These are phyloP conservation scores for Saguinus midas DNA, from an alignment of 2,113 vertebrate genomes.

Conservation along the genomic window DNA sequence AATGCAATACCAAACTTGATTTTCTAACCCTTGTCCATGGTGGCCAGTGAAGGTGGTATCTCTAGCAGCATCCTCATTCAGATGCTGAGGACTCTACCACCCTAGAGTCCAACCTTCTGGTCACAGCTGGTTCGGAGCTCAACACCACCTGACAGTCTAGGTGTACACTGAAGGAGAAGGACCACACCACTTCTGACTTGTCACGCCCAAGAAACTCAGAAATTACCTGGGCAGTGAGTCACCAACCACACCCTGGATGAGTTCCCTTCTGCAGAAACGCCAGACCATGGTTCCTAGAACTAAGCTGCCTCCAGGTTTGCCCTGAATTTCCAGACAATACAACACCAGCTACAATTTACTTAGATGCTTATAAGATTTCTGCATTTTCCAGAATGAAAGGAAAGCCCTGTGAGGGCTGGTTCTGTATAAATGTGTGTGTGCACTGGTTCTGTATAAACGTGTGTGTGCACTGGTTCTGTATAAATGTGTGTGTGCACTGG, in stretches of 20 bases:
- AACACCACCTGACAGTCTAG: too few relatives aligned
- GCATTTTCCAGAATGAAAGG: not conserved
- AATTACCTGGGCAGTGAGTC: not conserved
- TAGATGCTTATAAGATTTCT: rapidly evolving
- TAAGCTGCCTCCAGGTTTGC: not conserved
- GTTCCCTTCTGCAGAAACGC: not conserved
- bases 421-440: too few relatives aligned
- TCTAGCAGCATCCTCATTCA: not conserved
- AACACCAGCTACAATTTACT: not conserved
- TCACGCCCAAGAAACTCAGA: not conserved
- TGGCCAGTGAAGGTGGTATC: not conserved
- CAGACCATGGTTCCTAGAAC: not conserved
- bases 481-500: too few relatives aligned
- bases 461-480: too few relatives aligned
- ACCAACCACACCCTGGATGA: too few relatives aligned
- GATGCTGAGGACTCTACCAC: too few relatives aligned
- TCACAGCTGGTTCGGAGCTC: not conserved
- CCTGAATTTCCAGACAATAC: too few relatives aligned
- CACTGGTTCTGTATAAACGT: too few relatives aligned
- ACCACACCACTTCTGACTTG: rapidly evolving
- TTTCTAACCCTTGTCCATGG: too few relatives aligned
- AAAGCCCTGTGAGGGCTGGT: not conserved
- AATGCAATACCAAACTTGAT: not conserved
- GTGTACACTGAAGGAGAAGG: not conserved
- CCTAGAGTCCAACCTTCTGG: too few relatives aligned